Evolutionary conservation across 2,888 invertebrate genomes (phyloP), one percentile per base, ranked within the genome.

Genomic region (Operophtera brumata): DNA sequence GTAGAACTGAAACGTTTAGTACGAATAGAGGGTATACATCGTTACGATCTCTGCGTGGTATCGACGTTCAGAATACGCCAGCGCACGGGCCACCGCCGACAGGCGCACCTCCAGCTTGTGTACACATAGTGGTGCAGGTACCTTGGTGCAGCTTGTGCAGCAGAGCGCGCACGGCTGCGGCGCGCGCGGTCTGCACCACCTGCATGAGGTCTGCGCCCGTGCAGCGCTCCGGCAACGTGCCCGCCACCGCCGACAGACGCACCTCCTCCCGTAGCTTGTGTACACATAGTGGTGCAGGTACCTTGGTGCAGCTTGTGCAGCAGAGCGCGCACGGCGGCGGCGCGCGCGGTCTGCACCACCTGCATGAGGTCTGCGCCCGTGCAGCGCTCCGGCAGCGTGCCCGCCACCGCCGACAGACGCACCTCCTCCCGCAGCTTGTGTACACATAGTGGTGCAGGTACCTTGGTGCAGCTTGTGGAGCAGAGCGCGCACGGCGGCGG

Each of bases 151-250:
- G 56, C 9, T 71, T 75, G 4, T 64, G 60, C 1, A 91, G 80
- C 6, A 88, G 74, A 0, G 59, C 69, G 1, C 89, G 71, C 0
- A 90, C 78, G 7, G 91, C 87, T 7, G 82, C 77, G 8, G 82
- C 59, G 14, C 90, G 79, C 53, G 91, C 90, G 0, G 71, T 63
- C 37, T 73, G 61, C 37, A 87, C 87, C 1, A 91, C 84, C 7
- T 84, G 80, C 66, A 89, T 70, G 59, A 98, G 91, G 88, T 99
- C 98, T 0, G 99, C 98, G 25, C 98, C 99, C 0, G 97, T 97
- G 77, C 96, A 92, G 68, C 95, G 94, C 30, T 85, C 81, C n/a
- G n/a, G n/a, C n/a, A n/a, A n/a, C n/a, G n/a, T n/a, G n/a, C n/a
- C n/a, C n/a, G n/a, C n/a, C n/a, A n/a, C n/a, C n/a, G n/a, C n/a